Percentiles rank a stretch among this genome's conserved stretches.
These are phyloP conservation scores for Nothobranchius furzeri DNA, from an alignment of 2,113 vertebrate species.

Conservation along the genomic window DNA sequence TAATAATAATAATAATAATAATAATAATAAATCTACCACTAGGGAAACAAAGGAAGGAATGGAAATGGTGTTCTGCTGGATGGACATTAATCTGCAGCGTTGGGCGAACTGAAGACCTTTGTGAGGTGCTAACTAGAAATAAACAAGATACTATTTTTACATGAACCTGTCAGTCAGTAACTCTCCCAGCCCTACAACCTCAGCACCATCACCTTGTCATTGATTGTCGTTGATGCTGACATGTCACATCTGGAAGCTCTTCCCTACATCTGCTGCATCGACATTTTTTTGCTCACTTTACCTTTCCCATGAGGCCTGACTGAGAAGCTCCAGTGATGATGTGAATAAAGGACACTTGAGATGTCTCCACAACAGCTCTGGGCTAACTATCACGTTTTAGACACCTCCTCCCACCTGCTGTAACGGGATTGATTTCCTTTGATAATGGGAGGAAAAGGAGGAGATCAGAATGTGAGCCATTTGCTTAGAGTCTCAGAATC, in stretches of 20 bases:
- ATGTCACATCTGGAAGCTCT: conserved; percentile 78
- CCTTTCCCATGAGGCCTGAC: conserved; percentile 53
- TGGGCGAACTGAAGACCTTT: too few species aligned
- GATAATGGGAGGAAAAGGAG: conserved; percentile 15
- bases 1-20: too few species aligned
- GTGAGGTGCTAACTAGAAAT: too few species aligned
- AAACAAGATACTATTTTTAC: too few species aligned
- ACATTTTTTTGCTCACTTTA: conserved; percentile 62
- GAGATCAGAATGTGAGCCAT: conserved; percentile 50
- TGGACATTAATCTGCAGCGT: too few species aligned
- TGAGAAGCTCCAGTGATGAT: conserved; percentile 59
- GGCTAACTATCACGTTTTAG: conserved; percentile 38
- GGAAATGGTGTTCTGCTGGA: too few species aligned
- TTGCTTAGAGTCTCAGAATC: conserved; percentile 23
- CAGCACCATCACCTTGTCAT: conserved; percentile 29
- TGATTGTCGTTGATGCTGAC: conserved; percentile 69
- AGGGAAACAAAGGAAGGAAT: too few species aligned
- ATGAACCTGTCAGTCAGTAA: conserved; percentile 58
- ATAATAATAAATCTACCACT: too few species aligned
- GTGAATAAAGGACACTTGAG: conserved; percentile 49
- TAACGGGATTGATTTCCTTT: conserved; percentile 36
- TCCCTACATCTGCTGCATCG: conserved; percentile 57
- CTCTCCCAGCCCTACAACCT: background rate
- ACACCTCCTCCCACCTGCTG: conserved; percentile 23
- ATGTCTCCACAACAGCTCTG: conserved; percentile 44